These are phyloP conservation scores for Melanargia galathea DNA, from an alignment of 2,888 invertebrate genomes.

Conservation along the genomic window DNA sequence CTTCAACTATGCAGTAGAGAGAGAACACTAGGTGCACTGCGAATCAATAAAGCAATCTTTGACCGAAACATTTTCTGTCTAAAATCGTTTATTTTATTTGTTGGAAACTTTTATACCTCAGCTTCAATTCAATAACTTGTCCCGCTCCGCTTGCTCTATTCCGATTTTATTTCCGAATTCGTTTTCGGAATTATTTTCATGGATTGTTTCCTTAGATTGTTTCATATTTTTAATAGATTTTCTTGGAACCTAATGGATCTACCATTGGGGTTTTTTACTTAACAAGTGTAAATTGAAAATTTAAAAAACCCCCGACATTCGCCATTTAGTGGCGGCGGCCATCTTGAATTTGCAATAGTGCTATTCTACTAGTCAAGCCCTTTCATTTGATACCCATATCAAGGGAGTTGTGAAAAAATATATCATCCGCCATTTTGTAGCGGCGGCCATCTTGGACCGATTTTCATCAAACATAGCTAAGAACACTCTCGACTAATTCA, in stretches of 20 bases:
- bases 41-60: constrained; percentile 44
- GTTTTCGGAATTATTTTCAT: constrained; percentile 30
- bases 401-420: too few relatives aligned
- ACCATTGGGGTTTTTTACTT: too few relatives aligned
- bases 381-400: too few relatives aligned
- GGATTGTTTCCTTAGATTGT: constrained; percentile 38
- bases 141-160: constrained; percentile 36
- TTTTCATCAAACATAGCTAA: too few relatives aligned
- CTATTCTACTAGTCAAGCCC: too few relatives aligned
- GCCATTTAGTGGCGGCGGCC: too few relatives aligned
- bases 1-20: constrained; percentile 13
- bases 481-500: too few relatives aligned
- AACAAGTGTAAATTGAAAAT: too few relatives aligned
- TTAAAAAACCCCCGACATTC: too few relatives aligned
- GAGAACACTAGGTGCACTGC: constrained; percentile 31
- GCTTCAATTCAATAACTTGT: constrained; percentile 43
- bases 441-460: too few relatives aligned
- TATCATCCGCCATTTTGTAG: too few relatives aligned
- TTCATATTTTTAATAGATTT: constrained; percentile 35
- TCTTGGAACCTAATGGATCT: constrained; percentile 5
- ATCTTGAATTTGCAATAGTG: too few relatives aligned
- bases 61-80: constrained; percentile 40
- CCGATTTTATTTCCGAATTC: constrained; percentile 39
- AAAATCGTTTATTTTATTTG: constrained; percentile 45
- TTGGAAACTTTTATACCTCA: constrained; percentile 42